Conservation (phyloP, 2,888 invertebrate species). For the Diploptera punctata region DNA sequence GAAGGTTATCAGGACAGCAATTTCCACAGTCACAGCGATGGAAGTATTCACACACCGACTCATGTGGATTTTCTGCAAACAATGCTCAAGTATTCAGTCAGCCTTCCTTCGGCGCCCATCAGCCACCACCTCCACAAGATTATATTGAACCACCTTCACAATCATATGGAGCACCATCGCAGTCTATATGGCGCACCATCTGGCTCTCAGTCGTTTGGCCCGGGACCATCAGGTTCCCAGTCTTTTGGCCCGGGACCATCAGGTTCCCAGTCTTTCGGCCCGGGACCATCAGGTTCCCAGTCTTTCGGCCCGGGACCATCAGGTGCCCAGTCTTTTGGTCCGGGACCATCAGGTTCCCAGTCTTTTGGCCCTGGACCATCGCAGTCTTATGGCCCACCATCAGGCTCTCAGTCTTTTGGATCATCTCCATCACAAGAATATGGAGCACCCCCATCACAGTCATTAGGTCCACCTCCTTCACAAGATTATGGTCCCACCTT, state of each 20-base stretch:
- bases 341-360: no score
- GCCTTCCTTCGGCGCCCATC: conserved; percentile 55
- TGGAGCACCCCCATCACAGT: conserved; percentile 2
- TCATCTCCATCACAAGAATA: not conserved
- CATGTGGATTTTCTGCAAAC: conserved; percentile 56
- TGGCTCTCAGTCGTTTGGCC: conserved; percentile 15
- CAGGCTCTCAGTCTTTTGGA: not conserved
- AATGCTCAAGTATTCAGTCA: no score
- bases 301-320: no score
- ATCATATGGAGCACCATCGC: not conserved
- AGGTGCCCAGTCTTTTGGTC: no score
- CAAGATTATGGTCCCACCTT: not conserved
- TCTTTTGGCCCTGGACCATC: no score
- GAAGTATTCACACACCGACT: not conserved
- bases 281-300: no score
- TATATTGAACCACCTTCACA: not conserved
- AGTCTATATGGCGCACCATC: not conserved
- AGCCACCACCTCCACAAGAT: conserved; percentile 29
- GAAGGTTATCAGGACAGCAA: not conserved
- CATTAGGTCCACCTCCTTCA: conserved; percentile 3
- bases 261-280: no score
- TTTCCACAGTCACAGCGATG: not conserved
- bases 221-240: conserved; percentile 4
- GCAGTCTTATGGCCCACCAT: not conserved
- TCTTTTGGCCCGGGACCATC: no score